Percentiles rank a stretch among this genome's conserved stretches.
These are phyloP conservation scores for Vanessa tameamea DNA, from an alignment of 1,140 invertebrate species.

Conservation along the genomic window DNA sequence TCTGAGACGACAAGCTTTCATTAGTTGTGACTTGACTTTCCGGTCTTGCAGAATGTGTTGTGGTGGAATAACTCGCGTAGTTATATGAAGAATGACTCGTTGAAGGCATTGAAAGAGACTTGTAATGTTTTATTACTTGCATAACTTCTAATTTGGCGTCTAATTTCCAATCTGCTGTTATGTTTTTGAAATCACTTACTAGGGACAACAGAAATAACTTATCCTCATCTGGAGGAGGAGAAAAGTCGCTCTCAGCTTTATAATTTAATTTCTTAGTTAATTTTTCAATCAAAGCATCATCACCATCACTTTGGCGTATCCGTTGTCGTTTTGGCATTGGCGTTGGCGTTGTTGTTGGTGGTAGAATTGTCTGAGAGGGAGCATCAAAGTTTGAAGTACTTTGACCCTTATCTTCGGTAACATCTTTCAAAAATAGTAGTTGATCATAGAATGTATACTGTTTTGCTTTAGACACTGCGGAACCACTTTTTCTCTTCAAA, in stretches of 20 bases:
- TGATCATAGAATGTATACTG: constrained; percentile 5
- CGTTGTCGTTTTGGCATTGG: constrained; percentile 12
- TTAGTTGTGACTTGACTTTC: constrained; percentile 13
- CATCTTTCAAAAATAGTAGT: constrained; percentile 4
- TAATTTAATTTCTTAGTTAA: constrained; percentile 14
- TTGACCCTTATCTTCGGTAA: background rate
- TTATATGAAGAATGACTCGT: constrained; percentile 11
- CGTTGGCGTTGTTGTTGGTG: constrained; percentile 12
- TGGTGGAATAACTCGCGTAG: constrained; percentile 8
- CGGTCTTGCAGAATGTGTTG: constrained; percentile 12
- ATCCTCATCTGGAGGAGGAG: constrained; percentile 12
- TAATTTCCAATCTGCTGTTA: constrained; percentile 13
- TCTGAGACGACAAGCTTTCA: constrained; percentile 11
- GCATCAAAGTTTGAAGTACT: constrained; percentile 11
- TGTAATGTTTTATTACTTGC: constrained; percentile 13
- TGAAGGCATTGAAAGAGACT: constrained; percentile 13
- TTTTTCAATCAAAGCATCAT: constrained; percentile 13
- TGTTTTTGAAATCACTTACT: constrained; percentile 9
- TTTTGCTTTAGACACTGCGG: constrained; percentile 1
- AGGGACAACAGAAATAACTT: constrained; percentile 13
- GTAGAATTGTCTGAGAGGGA: constrained; percentile 12
- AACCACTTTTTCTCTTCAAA: constrained; percentile 5
- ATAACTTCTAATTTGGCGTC: constrained; percentile 13
- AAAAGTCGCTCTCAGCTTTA: constrained; percentile 10
- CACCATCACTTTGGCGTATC: constrained; percentile 10